These are phyloP conservation scores for Aurelia coerulea DNA, from an alignment of 30 jellyfish, hydroid and myxozoan genomes.

Conservation along the genomic window DNA sequence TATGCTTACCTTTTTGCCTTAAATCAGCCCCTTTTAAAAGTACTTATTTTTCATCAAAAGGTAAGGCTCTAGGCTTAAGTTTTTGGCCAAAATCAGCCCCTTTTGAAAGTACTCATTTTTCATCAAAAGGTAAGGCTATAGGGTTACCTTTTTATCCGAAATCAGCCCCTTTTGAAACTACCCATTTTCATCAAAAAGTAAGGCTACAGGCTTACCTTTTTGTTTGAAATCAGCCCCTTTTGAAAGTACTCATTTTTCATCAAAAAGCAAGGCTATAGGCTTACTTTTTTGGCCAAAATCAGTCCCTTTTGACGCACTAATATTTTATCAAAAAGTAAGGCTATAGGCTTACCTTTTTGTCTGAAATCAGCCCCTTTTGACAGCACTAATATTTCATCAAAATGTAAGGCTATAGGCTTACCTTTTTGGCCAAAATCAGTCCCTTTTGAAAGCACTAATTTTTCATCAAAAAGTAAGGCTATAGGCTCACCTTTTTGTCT, in stretches of 20 bases:
- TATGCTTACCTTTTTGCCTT: neutral
- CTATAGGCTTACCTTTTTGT: too few relatives aligned
- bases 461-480: too few relatives aligned
- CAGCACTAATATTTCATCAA: neutral
- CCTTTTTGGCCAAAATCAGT: too few relatives aligned
- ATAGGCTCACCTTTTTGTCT: too few relatives aligned
- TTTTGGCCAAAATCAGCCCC: neutral
- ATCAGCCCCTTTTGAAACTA: neutral
- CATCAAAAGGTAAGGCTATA: neutral
- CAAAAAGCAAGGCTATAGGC: neutral
- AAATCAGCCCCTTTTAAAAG: neutral
- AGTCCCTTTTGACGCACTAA: neutral
- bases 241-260: neutral
- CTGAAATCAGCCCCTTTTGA: neutral
- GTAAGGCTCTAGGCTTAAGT: neutral
- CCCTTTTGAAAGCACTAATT: too few relatives aligned
- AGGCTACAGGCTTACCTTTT: neutral
- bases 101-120: neutral
- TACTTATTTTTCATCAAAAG: neutral
- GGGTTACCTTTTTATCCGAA: neutral
- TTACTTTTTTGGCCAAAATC: neutral
- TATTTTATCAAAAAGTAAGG: too few relatives aligned
- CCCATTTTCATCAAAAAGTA: neutral
- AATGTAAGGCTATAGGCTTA: neutral
- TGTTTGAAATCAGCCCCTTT: neutral